These are phyloP conservation scores for Chymomyza amoena DNA, from an alignment of 2,888 invertebrate genomes.

Conservation along the genomic window DNA sequence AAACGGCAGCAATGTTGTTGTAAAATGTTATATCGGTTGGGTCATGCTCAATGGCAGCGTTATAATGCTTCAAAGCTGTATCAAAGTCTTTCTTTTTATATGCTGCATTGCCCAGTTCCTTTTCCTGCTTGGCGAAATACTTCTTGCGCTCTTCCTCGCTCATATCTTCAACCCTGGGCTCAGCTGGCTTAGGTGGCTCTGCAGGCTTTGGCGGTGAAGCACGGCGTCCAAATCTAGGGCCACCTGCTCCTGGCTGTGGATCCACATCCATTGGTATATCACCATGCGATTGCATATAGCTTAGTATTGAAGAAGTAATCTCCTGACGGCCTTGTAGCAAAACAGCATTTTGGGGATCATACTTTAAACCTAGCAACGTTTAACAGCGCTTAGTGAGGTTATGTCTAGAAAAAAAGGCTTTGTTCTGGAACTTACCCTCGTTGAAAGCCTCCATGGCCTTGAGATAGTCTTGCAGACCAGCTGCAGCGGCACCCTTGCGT, in stretches of 20 bases:
- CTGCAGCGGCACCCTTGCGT: slow-evolving; percentile 91
- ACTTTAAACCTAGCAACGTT: slow-evolving; percentile 80
- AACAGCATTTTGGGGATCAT: slow-evolving; percentile 82
- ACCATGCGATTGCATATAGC: slow-evolving; percentile 58
- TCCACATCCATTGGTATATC: slow-evolving; percentile 75
- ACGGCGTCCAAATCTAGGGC: slow-evolving; percentile 4
- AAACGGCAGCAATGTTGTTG: slow-evolving; percentile 97
- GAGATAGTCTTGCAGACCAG: slow-evolving; percentile 85
- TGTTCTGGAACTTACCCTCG: slow-evolving; percentile 78
- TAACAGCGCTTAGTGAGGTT: slow-evolving; percentile 52
- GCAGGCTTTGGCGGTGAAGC: slow-evolving; percentile 75
- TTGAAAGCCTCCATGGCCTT: slow-evolving; percentile 89
- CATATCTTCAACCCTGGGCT: slow-evolving; percentile 79
- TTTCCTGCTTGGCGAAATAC: slow-evolving; percentile 88
- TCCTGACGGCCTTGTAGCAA: slow-evolving; percentile 75
- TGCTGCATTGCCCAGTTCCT: slow-evolving; percentile 94
- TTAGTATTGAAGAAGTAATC: slow-evolving; percentile 67
- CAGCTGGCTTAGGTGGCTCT: slow-evolving; percentile 76
- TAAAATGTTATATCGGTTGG: slow-evolving; percentile 95
- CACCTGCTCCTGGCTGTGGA: slow-evolving; percentile 58
- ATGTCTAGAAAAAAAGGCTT: slow-evolving; percentile 20
- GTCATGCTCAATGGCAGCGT: slow-evolving; percentile 92
- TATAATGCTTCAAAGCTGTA: slow-evolving; percentile 89
- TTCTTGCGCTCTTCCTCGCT: slow-evolving; percentile 81
- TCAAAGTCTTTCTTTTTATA: slow-evolving; percentile 95